phyloP scores from a whole-genome alignment of 2,113 vertebrate species.

The Odocoileus virginianus region DNA sequence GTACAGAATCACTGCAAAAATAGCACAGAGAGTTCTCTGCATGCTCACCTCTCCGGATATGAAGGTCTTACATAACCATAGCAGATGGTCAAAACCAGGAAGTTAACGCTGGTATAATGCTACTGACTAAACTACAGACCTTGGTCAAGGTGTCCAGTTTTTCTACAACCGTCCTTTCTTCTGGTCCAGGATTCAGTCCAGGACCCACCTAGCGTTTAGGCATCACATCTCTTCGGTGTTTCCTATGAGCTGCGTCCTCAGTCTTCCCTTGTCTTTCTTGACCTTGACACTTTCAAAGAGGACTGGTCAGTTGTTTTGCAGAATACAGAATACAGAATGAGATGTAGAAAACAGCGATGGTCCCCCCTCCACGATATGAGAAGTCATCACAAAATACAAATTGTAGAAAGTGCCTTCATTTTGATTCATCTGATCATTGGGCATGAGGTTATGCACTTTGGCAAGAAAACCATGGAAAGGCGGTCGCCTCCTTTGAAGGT shows the following conservation, averaged over 20 bases:
- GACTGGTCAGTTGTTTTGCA: background rate
- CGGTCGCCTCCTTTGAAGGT: rapidly evolving
- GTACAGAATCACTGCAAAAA: background rate
- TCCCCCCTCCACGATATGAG: background rate
- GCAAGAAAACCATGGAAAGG: background rate
- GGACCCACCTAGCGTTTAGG: background rate
- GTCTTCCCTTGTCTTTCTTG: background rate
- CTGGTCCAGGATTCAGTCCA: background rate
- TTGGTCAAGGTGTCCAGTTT: background rate
- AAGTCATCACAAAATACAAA: background rate
- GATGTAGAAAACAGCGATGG: background rate
- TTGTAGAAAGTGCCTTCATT: background rate
- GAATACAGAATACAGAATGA: background rate
- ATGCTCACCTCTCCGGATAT: background rate
- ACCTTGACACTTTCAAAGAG: background rate
- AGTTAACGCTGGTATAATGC: rapidly evolving
- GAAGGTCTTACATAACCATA: background rate
- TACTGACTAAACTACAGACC: background rate
- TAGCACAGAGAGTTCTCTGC: background rate
- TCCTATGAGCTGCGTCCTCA: background rate
- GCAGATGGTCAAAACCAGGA: background rate
- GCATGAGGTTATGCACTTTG: background rate
- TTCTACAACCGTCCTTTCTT: background rate
- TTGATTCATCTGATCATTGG: background rate
- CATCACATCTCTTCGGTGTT: background rate